phyloP scores from a whole-genome alignment of 2,888 invertebrate species.

The Salpingus planirostris region DNA sequence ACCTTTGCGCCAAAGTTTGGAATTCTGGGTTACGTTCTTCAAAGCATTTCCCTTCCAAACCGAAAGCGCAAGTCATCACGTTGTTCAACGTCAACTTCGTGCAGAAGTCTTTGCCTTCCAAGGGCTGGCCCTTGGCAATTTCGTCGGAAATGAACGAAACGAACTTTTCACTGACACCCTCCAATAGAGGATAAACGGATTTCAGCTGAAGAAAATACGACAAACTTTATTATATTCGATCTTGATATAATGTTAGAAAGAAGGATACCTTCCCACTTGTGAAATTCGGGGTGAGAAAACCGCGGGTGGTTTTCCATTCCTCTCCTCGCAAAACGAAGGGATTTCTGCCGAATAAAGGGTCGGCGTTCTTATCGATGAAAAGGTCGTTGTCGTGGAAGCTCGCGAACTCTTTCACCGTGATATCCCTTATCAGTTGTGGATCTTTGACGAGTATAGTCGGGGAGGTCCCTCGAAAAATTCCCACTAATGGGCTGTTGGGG shows the following conservation, averaged over 20 bases:
- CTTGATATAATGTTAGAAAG: too few relatives aligned
- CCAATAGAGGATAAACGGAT: slow-evolving; percentile 43
- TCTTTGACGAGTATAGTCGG: slow-evolving; percentile 33
- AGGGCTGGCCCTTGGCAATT: slow-evolving; percentile 21
- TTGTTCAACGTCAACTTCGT: slow-evolving; percentile 34
- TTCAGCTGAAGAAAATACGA: slow-evolving; percentile 34
- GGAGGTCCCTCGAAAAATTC: slow-evolving; percentile 29
- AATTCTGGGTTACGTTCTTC: slow-evolving; percentile 24
- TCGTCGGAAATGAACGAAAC: slow-evolving; percentile 35
- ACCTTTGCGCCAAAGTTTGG: slow-evolving; percentile 20
- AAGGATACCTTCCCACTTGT: slow-evolving; percentile 44
- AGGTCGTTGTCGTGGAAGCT: slow-evolving; percentile 38
- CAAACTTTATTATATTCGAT: not conserved
- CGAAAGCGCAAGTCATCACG: slow-evolving; percentile 42
- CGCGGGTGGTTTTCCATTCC: slow-evolving; percentile 44
- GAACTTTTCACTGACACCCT: slow-evolving; percentile 37
- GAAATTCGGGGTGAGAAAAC: slow-evolving; percentile 44
- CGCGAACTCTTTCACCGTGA: slow-evolving; percentile 35
- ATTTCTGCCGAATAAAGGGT: slow-evolving; percentile 44
- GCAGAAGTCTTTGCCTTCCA: slow-evolving; percentile 38
- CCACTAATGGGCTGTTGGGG: slow-evolving; percentile 30
- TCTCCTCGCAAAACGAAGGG: slow-evolving; percentile 43
- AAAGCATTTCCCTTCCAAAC: slow-evolving; percentile 40
- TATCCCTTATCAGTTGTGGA: slow-evolving; percentile 32
- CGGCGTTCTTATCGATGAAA: slow-evolving; percentile 35